phyloP scores from a whole-genome alignment of 2,113 vertebrate genomes.

The Trachemys scripta region DNA sequence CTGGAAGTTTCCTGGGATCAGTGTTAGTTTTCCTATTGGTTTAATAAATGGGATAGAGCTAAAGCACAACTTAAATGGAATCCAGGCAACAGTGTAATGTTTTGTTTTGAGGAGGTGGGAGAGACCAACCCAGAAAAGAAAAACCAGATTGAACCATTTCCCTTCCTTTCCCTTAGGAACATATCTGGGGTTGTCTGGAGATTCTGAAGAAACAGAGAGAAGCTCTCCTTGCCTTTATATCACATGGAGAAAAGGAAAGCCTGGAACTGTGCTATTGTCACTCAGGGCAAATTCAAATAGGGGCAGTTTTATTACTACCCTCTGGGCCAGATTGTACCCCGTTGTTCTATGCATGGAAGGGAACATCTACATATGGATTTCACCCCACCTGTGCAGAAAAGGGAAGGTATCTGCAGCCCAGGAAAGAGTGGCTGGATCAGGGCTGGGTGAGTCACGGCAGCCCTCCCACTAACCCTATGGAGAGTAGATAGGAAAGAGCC shows the following conservation, averaged over 20 bases:
- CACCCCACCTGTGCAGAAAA: background rate
- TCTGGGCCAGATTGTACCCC: background rate
- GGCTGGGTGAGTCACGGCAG: too few relatives aligned
- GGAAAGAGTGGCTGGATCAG: background rate
- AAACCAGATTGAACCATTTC: background rate
- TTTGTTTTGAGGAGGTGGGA: background rate
- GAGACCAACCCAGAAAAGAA: background rate
- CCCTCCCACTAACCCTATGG: background rate
- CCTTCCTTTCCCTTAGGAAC: background rate
- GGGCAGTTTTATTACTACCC: background rate
- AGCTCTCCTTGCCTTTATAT: background rate
- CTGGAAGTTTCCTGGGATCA: background rate
- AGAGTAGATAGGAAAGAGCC: background rate
- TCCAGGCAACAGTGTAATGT: background rate
- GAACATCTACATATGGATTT: background rate
- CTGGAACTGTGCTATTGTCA: background rate
- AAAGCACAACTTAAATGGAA: background rate
- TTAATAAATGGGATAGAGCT: background rate
- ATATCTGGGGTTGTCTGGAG: background rate
- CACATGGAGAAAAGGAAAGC: background rate
- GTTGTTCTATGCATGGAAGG: background rate
- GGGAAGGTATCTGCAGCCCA: background rate
- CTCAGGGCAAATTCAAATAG: background rate
- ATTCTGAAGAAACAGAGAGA: too few relatives aligned
- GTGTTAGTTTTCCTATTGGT: background rate